A percentile compares a stretch with the other conserved stretches of the same genome.
These are phyloP conservation scores for Heteromurus nitidus DNA, from an alignment of 2,888 invertebrate genomes.

Conservation along the genomic window DNA sequence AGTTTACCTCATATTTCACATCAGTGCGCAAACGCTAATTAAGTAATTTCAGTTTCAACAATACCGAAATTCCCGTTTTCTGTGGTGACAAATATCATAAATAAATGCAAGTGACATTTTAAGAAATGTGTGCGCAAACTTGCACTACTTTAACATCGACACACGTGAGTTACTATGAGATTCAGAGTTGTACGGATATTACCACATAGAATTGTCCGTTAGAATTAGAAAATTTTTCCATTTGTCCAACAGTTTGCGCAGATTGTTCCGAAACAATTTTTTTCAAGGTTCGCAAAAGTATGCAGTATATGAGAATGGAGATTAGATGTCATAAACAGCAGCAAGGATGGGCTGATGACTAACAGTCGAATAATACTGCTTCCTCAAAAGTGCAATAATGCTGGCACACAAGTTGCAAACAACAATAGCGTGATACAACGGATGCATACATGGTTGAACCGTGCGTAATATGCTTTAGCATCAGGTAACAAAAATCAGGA, in stretches of 20 bases:
- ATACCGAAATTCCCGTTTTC: no score
- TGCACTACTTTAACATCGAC: no score
- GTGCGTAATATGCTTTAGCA: no score
- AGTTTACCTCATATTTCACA: not conserved
- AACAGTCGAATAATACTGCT: constrained; percentile 52
- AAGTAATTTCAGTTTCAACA: no score
- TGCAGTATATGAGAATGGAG: not conserved
- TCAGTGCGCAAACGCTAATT: not conserved
- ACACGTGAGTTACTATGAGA: not conserved
- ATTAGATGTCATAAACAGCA: not conserved
- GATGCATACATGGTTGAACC: not conserved
- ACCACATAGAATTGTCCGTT: no score
- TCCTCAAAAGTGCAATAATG: constrained; percentile 15
- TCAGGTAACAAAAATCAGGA: no score
- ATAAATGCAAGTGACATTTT: no score
- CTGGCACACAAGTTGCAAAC: not conserved
- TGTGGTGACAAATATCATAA: no score
- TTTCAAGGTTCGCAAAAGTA: not conserved
- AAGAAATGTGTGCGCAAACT: no score
- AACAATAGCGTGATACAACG: constrained; percentile 5
- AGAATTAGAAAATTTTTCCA: not conserved
- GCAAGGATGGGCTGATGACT: constrained; percentile 58
- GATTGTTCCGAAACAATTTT: no score
- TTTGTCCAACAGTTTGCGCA: not conserved
- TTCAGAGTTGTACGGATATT: not conserved